A percentile compares a stretch with the other conserved stretches of the same genome.
Conservation (phyloP, 2,797 vertebrate genomes). For the Oophaga sylvatica region DNA sequence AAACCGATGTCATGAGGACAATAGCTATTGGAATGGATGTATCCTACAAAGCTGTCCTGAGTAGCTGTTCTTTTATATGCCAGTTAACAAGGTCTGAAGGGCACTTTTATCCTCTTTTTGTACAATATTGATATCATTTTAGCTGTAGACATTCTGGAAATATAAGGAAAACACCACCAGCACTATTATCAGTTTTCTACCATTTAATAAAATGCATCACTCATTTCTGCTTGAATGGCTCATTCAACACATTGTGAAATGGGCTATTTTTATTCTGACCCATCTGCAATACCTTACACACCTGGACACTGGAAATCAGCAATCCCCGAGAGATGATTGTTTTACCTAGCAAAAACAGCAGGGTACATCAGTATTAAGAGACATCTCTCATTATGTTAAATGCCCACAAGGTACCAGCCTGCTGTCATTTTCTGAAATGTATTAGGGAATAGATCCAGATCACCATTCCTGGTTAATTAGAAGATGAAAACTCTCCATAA, state of each 20-base stretch:
- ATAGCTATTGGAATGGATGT: conserved; percentile 5
- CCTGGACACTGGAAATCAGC: conserved; percentile 11
- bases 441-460: background rate
- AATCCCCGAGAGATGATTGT: conserved; percentile 19
- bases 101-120: background rate
- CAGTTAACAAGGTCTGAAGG: conserved; percentile 15
- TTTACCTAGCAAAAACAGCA: conserved; percentile 2
- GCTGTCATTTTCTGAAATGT: background rate
- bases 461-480: background rate
- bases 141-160: background rate
- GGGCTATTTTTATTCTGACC: conserved; percentile 21
- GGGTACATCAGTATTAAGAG: conserved; percentile 28
- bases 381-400: background rate
- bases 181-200: background rate
- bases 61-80: conserved; percentile 31
- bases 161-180: background rate
- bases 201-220: background rate
- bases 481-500: background rate
- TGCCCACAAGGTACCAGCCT: background rate
- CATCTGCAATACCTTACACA: conserved; percentile 36
- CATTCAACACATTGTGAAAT: background rate
- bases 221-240: background rate
- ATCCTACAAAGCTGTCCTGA: conserved; percentile 21
- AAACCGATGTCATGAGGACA: conserved; percentile 6
- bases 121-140: conserved; percentile 9